phyloP scores from a whole-genome alignment of 2,797 vertebrate species.

The Neoniphon sammara region DNA sequence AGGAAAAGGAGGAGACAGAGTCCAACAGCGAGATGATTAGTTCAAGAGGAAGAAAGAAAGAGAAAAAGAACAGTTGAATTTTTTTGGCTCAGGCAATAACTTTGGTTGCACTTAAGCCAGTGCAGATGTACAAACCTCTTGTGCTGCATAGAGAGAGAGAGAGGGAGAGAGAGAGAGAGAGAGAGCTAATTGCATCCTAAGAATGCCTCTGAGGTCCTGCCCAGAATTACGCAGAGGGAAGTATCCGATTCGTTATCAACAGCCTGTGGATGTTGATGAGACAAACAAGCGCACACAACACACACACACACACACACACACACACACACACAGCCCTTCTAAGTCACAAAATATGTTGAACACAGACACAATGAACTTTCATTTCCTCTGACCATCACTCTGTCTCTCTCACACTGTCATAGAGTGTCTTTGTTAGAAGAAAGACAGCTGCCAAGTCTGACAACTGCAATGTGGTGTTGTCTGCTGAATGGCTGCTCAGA shows the following conservation, averaged over 20 bases:
- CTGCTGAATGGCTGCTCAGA: conserved; percentile 30
- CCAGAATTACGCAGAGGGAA: conserved; percentile 28
- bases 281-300: not conserved
- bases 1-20: conserved; percentile 2
- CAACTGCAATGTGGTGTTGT: conserved; percentile 42
- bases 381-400: conserved; percentile 26
- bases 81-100: too few relatives aligned
- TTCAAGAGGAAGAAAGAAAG: too few relatives aligned
- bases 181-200: conserved; percentile 25
- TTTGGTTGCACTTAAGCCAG: conserved; percentile 32
- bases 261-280: not conserved
- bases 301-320: not conserved
- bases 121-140: conserved; percentile 5
- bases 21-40: too few relatives aligned
- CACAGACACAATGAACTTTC: conserved; percentile 22
- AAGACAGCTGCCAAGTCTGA: conserved; percentile 57
- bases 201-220: conserved; percentile 27
- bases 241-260: conserved; percentile 10
- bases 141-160: not conserved
- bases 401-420: conserved; percentile 28
- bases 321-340: not conserved
- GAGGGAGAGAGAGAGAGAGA: not conserved
- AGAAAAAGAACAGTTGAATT: not conserved
- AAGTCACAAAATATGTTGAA: not conserved
- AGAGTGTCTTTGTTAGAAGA: conserved; percentile 49